Evolutionary conservation across 2,888 invertebrate genomes (phyloP).

Genomic region (Nephrocerus scutellatus): DNA sequence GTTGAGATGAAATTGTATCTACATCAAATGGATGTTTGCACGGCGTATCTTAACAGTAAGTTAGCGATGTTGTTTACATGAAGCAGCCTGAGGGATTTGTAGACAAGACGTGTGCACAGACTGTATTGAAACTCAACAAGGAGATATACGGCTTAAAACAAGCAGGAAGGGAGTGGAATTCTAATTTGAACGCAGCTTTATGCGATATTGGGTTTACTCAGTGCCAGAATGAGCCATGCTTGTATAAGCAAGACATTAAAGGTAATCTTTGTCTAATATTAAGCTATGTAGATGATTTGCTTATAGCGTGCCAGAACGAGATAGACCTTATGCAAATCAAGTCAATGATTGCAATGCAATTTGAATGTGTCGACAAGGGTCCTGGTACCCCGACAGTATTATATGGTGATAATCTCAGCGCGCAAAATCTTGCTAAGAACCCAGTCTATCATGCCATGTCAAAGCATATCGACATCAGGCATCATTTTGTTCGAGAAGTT

Average conservation of each 20-base stretch:
- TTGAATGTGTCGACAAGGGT: no score
- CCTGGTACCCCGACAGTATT: no score
- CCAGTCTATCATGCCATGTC: no score
- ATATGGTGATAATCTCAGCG: no score
- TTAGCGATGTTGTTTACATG: constrained; percentile 14
- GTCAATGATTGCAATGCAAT: no score
- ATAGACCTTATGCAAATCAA: no score
- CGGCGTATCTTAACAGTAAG: constrained; percentile 13
- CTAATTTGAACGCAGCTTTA: constrained; percentile 16
- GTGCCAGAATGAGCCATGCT: constrained; percentile 19
- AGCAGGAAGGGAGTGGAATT: constrained; percentile 24
- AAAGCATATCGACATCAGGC: no score
- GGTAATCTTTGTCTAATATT: constrained; percentile 14
- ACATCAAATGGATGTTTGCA: constrained; percentile 16
- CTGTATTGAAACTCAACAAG: constrained; percentile 22
- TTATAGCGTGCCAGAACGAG: no score
- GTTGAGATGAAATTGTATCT: constrained; percentile 8
- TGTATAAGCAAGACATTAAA: constrained; percentile 15
- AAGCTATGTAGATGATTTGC: constrained; percentile 18
- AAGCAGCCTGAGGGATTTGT: constrained; percentile 18
- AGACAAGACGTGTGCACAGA: constrained; percentile 16
- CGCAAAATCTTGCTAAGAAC: no score
- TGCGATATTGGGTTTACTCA: constrained; percentile 18
- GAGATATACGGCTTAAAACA: constrained; percentile 26
- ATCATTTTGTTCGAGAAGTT: no score